Evolutionary conservation across 2,113 vertebrate genomes (phyloP).

Genomic region (Nothobranchius kuhntae): DNA sequence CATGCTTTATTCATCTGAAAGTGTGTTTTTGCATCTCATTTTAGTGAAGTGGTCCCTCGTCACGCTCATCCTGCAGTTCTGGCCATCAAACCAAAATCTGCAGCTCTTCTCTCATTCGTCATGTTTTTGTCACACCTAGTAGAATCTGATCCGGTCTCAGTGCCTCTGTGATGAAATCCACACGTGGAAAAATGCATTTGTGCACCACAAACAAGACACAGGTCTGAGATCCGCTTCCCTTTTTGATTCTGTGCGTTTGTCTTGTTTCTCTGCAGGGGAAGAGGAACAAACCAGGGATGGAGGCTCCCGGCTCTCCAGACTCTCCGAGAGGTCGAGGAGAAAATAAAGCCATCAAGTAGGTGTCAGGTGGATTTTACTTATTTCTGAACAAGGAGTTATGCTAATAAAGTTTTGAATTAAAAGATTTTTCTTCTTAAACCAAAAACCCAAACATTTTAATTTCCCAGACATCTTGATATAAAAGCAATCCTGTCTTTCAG

Average conservation of each 20-base stretch:
- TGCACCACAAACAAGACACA: constrained; percentile 25
- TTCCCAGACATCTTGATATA: too few relatives aligned
- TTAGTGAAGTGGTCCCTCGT: constrained; percentile 38
- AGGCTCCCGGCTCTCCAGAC: constrained; percentile 92
- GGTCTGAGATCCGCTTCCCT: constrained; percentile 23
- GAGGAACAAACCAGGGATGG: constrained; percentile 94
- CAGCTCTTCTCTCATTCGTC: constrained; percentile 53
- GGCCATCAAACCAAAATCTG: constrained; percentile 43
- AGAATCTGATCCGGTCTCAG: constrained; percentile 48
- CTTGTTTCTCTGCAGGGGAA: constrained; percentile 83
- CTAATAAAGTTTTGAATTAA: too few relatives aligned
- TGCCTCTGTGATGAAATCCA: constrained; percentile 54
- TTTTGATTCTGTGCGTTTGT: constrained; percentile 30
- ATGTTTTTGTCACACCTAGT: constrained; percentile 47
- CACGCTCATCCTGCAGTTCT: constrained; percentile 44
- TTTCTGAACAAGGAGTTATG: too few relatives aligned
- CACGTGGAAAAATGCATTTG: constrained; percentile 46
- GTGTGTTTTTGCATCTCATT: constrained; percentile 52
- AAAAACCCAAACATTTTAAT: too few relatives aligned
- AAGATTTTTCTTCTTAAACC: too few relatives aligned
- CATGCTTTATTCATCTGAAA: constrained; percentile 23
- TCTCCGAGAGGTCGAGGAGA: constrained; percentile 92
- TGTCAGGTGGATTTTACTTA: constrained; percentile 58
- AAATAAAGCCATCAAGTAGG: constrained; percentile 99
- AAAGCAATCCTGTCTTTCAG: too few relatives aligned